A percentile compares a stretch with the other conserved stretches of the same genome.
Evolutionary conservation across 2,113 vertebrate genomes (phyloP).

Genomic region (Ascaphus truei): DNA sequence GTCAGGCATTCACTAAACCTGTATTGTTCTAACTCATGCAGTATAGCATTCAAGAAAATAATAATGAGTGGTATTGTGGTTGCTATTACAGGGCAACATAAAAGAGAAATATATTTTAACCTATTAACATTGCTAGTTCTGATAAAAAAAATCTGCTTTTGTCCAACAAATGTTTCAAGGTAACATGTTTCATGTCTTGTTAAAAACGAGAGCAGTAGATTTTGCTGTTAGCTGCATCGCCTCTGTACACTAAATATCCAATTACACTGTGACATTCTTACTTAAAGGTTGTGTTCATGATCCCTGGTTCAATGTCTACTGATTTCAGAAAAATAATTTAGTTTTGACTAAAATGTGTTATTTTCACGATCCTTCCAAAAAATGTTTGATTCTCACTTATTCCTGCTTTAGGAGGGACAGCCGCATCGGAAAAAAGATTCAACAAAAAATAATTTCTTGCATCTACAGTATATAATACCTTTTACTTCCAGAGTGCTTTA

Average conservation of each 20-base stretch:
- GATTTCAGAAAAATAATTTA: slow-evolving; percentile 27
- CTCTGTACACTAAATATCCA: slow-evolving; percentile 24
- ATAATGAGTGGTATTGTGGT: slow-evolving; percentile 13
- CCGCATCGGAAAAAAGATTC: slow-evolving; percentile 7
- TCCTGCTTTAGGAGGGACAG: neutral
- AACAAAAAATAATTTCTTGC: slow-evolving; percentile 19
- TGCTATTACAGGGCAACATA: slow-evolving; percentile 19
- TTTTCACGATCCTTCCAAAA: slow-evolving; percentile 22
- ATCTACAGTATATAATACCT: slow-evolving; percentile 19
- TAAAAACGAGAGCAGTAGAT: slow-evolving; percentile 28
- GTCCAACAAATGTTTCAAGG: slow-evolving; percentile 23
- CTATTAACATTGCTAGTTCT: slow-evolving; percentile 28
- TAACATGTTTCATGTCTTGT: slow-evolving; percentile 15
- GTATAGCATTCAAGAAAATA: neutral
- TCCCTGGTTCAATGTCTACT: slow-evolving; percentile 18
- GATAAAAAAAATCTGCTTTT: slow-evolving; percentile 33
- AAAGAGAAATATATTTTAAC: slow-evolving; percentile 32
- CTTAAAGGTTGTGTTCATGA: slow-evolving; percentile 6
- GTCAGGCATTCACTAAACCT: slow-evolving; percentile 13
- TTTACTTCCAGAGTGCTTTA: slow-evolving; percentile 13
- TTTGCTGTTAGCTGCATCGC: slow-evolving; percentile 17
- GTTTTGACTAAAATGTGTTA: slow-evolving; percentile 17
- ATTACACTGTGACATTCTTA: slow-evolving; percentile 31
- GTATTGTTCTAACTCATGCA: slow-evolving; percentile 17
- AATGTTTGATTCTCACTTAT: neutral